Percentiles rank a stretch among this genome's conserved stretches.
Evolutionary conservation across 2,113 vertebrate genomes (phyloP).

Genomic region (Aegypius monachus): DNA sequence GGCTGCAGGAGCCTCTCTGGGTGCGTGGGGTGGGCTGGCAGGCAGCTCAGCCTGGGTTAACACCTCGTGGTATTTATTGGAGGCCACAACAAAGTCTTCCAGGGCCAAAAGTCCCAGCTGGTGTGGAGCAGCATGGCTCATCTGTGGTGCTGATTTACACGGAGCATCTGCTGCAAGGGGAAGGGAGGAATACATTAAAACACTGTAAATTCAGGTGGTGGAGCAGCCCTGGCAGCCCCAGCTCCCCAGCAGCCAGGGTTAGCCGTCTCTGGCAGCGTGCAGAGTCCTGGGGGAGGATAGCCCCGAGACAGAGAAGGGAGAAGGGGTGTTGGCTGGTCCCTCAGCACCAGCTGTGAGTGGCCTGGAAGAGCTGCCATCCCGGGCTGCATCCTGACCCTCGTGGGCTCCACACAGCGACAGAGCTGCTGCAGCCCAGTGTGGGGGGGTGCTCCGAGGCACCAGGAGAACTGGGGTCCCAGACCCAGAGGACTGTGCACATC

Average conservation of each 20-base stretch:
- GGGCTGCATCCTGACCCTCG: not conserved
- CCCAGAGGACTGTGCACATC: not conserved
- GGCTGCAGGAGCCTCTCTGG: not conserved
- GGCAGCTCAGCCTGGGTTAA: not conserved
- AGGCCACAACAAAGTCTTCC: not conserved
- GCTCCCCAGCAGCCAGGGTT: not conserved
- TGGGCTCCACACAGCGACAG: not conserved
- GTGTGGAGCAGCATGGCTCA: not conserved
- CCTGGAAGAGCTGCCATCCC: not conserved
- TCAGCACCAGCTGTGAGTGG: not conserved
- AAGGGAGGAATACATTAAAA: not conserved
- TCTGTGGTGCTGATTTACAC: not conserved
- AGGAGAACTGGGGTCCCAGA: not conserved
- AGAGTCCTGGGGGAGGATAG: not conserved
- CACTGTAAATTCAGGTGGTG: not conserved
- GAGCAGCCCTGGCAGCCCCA: not conserved
- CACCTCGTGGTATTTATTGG: not conserved
- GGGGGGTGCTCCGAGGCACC: not conserved
- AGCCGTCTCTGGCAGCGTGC: rapidly evolving
- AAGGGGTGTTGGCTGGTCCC: not conserved
- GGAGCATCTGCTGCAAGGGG: not conserved
- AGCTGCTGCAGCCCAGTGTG: rapidly evolving
- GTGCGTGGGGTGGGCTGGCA: not conserved
- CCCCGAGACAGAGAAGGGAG: not conserved
- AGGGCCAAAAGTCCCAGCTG: not conserved